Evolutionary conservation across 2,113 vertebrate species (phyloP).

Genomic region (Acrocephalus arundinaceus): DNA sequence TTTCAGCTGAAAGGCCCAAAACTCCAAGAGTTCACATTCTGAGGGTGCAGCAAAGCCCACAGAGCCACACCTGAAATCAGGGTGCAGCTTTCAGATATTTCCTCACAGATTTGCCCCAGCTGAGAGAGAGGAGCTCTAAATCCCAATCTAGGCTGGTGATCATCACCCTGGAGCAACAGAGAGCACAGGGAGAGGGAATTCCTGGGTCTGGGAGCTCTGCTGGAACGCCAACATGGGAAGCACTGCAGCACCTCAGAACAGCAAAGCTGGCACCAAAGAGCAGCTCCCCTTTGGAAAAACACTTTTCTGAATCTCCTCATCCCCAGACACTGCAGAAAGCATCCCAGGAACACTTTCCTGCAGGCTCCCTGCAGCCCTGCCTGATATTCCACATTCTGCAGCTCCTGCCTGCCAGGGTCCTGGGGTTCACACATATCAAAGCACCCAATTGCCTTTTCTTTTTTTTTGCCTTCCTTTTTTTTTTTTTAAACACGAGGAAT

Average conservation of each 20-base stretch:
- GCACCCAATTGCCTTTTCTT: not conserved
- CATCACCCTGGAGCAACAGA: not conserved
- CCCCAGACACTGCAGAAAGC: not conserved
- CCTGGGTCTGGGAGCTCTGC: not conserved
- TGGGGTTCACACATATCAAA: conserved; percentile 36
- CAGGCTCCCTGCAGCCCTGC: not conserved
- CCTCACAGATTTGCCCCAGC: not conserved
- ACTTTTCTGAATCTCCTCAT: fast-evolving
- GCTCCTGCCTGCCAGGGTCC: not conserved
- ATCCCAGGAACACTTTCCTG: not conserved
- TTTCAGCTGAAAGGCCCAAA: conserved; percentile 1
- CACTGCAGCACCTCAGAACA: too few relatives aligned
- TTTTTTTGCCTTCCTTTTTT: too few relatives aligned
- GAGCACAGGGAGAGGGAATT: not conserved
- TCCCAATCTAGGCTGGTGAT: not conserved
- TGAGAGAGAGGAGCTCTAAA: not conserved
- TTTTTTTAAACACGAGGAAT: not conserved
- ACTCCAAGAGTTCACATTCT: not conserved
- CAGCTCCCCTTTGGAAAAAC: not conserved
- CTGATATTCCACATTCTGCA: not conserved
- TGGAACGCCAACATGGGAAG: not conserved
- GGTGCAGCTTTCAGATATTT: not conserved
- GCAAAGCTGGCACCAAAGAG: not conserved
- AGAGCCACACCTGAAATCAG: not conserved
- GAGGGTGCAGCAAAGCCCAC: not conserved